These are phyloP conservation scores for Sipha flava DNA, from an alignment of 1,140 invertebrate species.

Conservation along the genomic window DNA sequence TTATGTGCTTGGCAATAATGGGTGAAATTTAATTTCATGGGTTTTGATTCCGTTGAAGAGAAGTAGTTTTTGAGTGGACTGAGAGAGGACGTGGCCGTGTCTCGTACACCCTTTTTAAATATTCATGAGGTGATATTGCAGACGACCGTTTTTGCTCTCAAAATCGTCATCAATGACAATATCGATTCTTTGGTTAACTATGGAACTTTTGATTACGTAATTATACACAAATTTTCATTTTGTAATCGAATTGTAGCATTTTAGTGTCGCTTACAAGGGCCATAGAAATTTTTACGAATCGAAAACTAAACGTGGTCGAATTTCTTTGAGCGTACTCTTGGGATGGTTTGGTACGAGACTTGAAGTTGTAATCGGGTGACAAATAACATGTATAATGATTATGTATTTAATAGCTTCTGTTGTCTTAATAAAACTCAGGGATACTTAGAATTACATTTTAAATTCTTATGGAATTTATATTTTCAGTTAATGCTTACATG, in stretches of 20 bases:
- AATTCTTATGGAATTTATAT: too few species aligned
- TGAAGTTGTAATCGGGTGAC: not conserved
- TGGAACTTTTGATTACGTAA: not conserved
- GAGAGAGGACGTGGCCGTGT: not conserved
- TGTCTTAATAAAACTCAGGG: not conserved
- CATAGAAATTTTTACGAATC: not conserved
- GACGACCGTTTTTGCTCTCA: not conserved
- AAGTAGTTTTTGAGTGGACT: not conserved
- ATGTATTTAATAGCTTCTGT: not conserved
- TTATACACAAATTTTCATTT: not conserved
- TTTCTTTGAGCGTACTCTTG: not conserved
- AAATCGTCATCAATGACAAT: not conserved
- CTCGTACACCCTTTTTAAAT: not conserved
- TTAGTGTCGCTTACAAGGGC: not conserved
- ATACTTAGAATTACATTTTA: too few species aligned
- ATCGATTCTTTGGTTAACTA: not conserved
- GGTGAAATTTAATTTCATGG: slow-evolving; percentile 31
- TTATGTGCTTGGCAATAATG: slow-evolving; percentile 11
- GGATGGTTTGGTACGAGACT: not conserved
- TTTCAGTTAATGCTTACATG: too few species aligned
- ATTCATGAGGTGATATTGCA: not conserved
- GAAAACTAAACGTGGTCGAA: not conserved
- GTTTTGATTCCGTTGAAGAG: slow-evolving; percentile 15
- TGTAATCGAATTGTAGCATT: not conserved
- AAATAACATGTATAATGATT: not conserved